Evolutionary conservation across 2,888 invertebrate species (phyloP).

Genomic region (Drosophila quasianomalipes): DNA sequence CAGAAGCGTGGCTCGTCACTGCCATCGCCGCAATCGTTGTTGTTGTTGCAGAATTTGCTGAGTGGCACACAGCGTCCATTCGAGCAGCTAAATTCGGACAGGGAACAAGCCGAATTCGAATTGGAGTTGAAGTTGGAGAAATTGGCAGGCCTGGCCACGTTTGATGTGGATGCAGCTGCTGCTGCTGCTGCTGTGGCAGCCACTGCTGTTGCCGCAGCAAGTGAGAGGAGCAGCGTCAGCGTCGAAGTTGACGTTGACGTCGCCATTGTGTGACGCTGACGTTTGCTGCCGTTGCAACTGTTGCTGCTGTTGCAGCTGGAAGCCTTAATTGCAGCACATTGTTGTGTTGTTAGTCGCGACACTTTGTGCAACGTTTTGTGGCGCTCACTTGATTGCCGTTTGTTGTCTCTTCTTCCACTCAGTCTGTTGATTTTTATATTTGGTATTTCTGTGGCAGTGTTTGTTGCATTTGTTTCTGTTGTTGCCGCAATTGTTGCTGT

Average conservation of each 20-base stretch:
- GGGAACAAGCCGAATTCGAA: conserved; percentile 73
- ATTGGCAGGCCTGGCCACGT: conserved; percentile 71
- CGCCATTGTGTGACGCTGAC: conserved; percentile 48
- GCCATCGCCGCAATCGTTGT: conserved; percentile 92
- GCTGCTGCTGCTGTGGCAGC: conserved; percentile 35
- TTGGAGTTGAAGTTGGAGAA: conserved; percentile 55
- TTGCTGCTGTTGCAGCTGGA: conserved; percentile 51
- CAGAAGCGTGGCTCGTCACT: conserved; percentile 93
- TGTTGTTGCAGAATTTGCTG: conserved; percentile 92
- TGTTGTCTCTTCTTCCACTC: conserved; percentile 51
- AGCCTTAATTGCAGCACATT: conserved; percentile 67
- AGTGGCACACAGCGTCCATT: conserved; percentile 86
- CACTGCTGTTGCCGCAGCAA: conserved; percentile 51
- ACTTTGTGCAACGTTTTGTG: conserved; percentile 60
- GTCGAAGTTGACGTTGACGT: conserved; percentile 53
- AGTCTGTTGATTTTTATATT: conserved; percentile 64
- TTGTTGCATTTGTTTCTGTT: conserved; percentile 29
- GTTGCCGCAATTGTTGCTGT: conserved; percentile 42
- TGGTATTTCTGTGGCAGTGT: conserved; percentile 35
- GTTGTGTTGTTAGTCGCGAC: conserved; percentile 36
- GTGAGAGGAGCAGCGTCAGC: conserved; percentile 58
- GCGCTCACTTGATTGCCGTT: conserved; percentile 68
- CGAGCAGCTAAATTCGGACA: conserved; percentile 85
- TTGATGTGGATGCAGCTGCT: conserved; percentile 48
- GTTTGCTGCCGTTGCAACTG: conserved; percentile 4